Base-by-base conservation (phyloP, 2,888 invertebrate species). In the Eudasyphora cyanicolor region DNA sequence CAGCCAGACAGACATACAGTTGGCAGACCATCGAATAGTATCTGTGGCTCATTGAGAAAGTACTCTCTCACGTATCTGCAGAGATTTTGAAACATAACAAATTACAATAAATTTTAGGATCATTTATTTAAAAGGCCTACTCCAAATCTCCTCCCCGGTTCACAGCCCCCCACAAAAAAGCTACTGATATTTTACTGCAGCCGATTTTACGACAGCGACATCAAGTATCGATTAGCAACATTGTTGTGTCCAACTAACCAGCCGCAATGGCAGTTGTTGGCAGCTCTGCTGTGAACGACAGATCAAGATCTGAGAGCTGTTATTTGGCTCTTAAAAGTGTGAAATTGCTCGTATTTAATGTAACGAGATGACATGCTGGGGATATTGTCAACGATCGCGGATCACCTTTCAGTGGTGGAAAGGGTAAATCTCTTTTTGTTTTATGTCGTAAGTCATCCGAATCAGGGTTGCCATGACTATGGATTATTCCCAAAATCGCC, bases 291-390 rank as follows among this genome's bases (percentile, higher is more conserved):
- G 82, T 38, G 73, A 79, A 76, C 38, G 76, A n/a, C n/a, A n/a
- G n/a, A 76, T 79, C 76, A 57, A 76, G 67, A 79, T 42, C 27
- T 14, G n/a, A 49, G 4, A 54, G 35, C 73, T 76, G 78, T 81
- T 78, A 76, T 82, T n/a, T 71, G 79, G 75, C 19, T 70, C 14
- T 78, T 74, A 69, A 85, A 87, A 86, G 87, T 87, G 87, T 87
- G 87, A 87, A 88, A 87, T 85, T 84, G 82, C 89, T 89, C 89
- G 90, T 90, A 89, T 89, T 89, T 89, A 88, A 88, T 87, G 86
- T 85, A 76, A 83, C 78, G 45, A 80, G 85, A 82, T 85, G 88
- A 88, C 89, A 89, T 86, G 89, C 88, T 89, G 89, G 86, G 89
- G 89, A 88, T 88, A 88, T 88, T 88, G 89, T 88, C 88, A 87